Conservation (phyloP, 2,888 invertebrate species). For the Parascotia fuliginaria region DNA sequence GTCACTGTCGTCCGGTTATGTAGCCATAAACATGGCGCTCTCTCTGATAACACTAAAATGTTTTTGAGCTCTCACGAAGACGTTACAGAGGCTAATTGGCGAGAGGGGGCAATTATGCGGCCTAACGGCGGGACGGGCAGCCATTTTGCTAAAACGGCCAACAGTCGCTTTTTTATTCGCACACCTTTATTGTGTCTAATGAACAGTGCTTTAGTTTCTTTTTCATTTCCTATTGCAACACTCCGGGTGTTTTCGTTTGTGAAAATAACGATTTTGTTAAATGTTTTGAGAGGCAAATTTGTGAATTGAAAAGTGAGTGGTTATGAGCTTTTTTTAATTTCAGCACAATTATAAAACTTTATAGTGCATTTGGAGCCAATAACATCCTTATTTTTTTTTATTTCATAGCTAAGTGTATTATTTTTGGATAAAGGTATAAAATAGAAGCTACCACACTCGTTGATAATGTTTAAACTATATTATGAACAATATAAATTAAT, state of each 20-base stretch:
- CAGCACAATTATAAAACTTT: background rate
- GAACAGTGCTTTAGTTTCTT: conserved; percentile 30
- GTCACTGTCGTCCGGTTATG: conserved; percentile 32
- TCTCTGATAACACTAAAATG: conserved; percentile 52
- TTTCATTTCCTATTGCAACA: conserved; percentile 18
- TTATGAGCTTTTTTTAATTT: background rate
- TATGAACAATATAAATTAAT: no score
- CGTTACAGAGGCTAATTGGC: conserved; percentile 67
- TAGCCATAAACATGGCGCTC: conserved; percentile 38
- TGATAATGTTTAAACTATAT: no score
- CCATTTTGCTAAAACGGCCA: conserved; percentile 38
- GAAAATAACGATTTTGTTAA: background rate
- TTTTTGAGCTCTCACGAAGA: conserved; percentile 60
- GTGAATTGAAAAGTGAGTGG: background rate
- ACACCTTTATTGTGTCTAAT: conserved; percentile 38
- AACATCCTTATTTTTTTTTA: no score
- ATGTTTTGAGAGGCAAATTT: background rate
- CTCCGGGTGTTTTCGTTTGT: conserved; percentile 1
- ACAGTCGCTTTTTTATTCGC: conserved; percentile 36
- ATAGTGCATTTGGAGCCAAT: no score
- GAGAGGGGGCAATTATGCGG: conserved; percentile 58
- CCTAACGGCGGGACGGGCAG: conserved; percentile 53
- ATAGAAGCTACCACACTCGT: no score
- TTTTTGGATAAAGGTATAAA: no score
- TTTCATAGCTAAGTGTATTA: no score